A percentile compares a stretch with the other conserved stretches of the same genome.
phyloP scores from a whole-genome alignment of 1,140 invertebrate genomes.

The Drosophila yakuba region DNA sequence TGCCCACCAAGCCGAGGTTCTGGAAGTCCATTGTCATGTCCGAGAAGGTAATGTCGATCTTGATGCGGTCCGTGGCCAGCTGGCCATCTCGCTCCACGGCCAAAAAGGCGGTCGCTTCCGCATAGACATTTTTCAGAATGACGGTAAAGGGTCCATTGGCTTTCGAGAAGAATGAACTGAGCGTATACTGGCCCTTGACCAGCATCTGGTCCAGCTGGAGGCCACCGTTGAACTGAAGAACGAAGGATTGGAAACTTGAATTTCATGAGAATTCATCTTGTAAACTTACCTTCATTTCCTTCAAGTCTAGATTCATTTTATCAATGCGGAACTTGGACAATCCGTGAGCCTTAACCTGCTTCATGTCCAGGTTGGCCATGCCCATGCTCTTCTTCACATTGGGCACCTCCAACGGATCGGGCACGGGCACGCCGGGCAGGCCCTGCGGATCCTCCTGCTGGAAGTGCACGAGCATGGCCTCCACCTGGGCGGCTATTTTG shows the following conservation, averaged over 20 bases:
- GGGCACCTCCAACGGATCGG: conserved; percentile 92
- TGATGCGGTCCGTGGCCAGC: conserved; percentile 90
- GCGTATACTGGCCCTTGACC: conserved; percentile 91
- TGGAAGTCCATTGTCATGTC: conserved; percentile 92
- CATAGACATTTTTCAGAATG: conserved; percentile 88
- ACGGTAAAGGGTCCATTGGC: conserved; percentile 91
- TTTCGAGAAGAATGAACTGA: conserved; percentile 89
- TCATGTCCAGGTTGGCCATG: conserved; percentile 89
- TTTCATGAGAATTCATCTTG: not conserved
- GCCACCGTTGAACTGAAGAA: conserved; percentile 87
- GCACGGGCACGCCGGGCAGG: conserved; percentile 90
- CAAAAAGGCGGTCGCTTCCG: conserved; percentile 88
- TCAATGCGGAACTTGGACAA: conserved; percentile 92
- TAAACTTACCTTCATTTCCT: conserved; percentile 87
- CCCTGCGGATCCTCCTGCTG: conserved; percentile 92
- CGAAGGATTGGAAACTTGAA: not conserved
- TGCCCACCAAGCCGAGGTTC: conserved; percentile 90
- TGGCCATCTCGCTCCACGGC: conserved; percentile 90
- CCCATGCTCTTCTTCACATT: conserved; percentile 90
- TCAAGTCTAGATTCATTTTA: conserved; percentile 88
- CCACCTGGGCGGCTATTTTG: conserved; percentile 89
- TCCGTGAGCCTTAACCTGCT: conserved; percentile 89
- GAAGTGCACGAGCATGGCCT: conserved; percentile 91
- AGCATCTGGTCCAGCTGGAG: conserved; percentile 89
- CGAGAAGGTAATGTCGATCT: conserved; percentile 91